Evolutionary conservation across 2,797 vertebrate genomes (phyloP).

Genomic region (Megaceryle alcyon): DNA sequence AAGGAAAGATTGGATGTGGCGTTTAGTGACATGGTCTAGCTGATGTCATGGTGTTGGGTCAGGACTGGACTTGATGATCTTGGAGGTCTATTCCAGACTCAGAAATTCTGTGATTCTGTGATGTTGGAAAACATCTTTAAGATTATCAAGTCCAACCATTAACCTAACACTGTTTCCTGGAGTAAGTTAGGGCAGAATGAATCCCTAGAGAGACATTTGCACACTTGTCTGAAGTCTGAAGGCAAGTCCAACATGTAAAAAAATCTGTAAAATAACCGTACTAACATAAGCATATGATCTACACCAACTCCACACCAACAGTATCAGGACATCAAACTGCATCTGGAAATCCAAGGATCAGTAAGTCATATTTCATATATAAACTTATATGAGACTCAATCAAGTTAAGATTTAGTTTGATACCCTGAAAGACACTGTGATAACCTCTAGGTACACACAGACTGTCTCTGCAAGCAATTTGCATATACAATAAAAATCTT

Average conservation of each 20-base stretch:
- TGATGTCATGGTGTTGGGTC: too few species aligned
- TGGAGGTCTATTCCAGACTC: too few species aligned
- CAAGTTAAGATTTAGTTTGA: not conserved
- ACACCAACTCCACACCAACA: not conserved
- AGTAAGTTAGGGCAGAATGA: not conserved
- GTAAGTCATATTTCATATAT: not conserved
- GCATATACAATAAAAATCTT: not conserved
- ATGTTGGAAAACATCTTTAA: not conserved
- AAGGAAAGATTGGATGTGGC: too few species aligned
- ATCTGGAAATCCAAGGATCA: not conserved
- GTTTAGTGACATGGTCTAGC: too few species aligned
- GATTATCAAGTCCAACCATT: not conserved
- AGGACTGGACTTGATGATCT: too few species aligned
- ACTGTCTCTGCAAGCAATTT: not conserved
- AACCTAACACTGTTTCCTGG: not conserved
- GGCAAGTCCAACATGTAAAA: not conserved
- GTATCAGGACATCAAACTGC: not conserved
- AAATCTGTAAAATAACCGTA: not conserved
- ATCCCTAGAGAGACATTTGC: not conserved
- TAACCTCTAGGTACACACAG: not conserved
- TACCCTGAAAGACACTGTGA: not conserved
- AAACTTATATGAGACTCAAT: not conserved
- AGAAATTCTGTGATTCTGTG: too few species aligned
- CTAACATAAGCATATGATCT: not conserved
- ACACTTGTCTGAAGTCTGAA: not conserved